Evolutionary conservation across 2,888 invertebrate genomes (phyloP).

Genomic region (Tromatobia lineatoria): DNA sequence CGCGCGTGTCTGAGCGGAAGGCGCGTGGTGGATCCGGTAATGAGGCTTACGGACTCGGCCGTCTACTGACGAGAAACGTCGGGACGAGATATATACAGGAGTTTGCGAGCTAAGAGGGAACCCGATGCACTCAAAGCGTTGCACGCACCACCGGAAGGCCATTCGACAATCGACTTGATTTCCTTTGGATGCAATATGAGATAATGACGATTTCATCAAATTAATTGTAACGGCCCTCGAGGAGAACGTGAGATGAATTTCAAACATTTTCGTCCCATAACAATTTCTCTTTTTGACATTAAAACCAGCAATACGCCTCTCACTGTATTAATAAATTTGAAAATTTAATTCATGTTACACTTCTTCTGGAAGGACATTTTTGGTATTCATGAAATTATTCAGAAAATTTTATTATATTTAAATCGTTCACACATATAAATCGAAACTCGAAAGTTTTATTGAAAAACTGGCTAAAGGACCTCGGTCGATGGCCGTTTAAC

Average conservation of each 20-base stretch:
- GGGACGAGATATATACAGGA: conserved; percentile 41
- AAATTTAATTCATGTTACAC: no score
- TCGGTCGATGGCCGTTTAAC: no score
- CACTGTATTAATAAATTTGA: no score
- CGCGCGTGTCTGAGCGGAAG: conserved; percentile 80
- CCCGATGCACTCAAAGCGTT: conserved; percentile 45
- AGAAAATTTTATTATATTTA: no score
- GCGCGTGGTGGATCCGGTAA: conserved; percentile 78
- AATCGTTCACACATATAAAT: no score
- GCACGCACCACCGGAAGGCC: conserved; percentile 55
- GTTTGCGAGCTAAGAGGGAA: conserved; percentile 31
- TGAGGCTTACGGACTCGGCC: conserved; percentile 54
- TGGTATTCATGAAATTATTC: no score
- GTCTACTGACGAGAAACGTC: conserved; percentile 52
- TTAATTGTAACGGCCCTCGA: conserved; percentile 1
- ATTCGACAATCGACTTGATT: conserved; percentile 50
- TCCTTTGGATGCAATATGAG: conserved; percentile 30
- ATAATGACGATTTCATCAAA: conserved; percentile 48
- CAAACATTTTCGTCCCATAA: conserved; percentile 8
- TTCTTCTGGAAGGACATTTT: no score
- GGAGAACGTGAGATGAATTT: conserved; percentile 16
- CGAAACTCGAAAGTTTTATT: no score
- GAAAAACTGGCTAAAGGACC: no score
- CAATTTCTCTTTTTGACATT: background rate
- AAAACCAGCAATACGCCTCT: background rate